Percentiles rank a stretch among this genome's conserved stretches.
Evolutionary conservation across 2,797 vertebrate species (phyloP).

Genomic region (Sebastes alutus): DNA sequence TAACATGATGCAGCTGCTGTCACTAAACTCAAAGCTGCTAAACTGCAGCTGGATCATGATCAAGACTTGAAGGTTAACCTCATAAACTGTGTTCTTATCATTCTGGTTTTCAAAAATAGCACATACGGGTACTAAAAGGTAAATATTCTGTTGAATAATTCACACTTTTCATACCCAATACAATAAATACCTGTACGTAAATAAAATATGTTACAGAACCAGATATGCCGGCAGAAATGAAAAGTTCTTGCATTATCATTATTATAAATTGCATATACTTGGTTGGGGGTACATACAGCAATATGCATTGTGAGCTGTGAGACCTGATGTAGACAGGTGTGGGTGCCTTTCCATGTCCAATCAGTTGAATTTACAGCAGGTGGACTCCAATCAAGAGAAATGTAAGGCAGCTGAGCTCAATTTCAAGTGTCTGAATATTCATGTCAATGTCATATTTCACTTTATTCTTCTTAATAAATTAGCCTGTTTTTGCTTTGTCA

Average conservation of each 20-base stretch:
- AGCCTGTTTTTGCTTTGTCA: not conserved
- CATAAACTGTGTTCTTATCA: not conserved
- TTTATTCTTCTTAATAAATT: not conserved
- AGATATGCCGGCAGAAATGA: not conserved
- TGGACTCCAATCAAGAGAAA: not conserved
- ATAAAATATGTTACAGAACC: not conserved
- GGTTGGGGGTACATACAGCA: not conserved
- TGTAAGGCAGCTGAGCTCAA: no score
- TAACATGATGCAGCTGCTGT: not conserved
- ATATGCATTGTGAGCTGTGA: not conserved
- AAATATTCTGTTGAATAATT: not conserved
- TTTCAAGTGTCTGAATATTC: not conserved
- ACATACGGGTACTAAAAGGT: not conserved
- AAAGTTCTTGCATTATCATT: not conserved
- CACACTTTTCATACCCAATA: not conserved
- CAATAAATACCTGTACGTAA: not conserved
- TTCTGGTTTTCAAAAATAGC: not conserved
- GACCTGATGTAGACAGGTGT: not conserved
- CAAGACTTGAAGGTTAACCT: not conserved
- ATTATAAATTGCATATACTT: not conserved
- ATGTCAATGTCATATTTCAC: no score
- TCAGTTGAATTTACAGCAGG: not conserved
- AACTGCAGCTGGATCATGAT: not conserved
- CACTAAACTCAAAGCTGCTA: not conserved
- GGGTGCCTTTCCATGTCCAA: not conserved